Evolutionary conservation across 1,140 invertebrate species (phyloP), one percentile per base, ranked within the genome.

Genomic region (Acromyrmex charruanus): DNA sequence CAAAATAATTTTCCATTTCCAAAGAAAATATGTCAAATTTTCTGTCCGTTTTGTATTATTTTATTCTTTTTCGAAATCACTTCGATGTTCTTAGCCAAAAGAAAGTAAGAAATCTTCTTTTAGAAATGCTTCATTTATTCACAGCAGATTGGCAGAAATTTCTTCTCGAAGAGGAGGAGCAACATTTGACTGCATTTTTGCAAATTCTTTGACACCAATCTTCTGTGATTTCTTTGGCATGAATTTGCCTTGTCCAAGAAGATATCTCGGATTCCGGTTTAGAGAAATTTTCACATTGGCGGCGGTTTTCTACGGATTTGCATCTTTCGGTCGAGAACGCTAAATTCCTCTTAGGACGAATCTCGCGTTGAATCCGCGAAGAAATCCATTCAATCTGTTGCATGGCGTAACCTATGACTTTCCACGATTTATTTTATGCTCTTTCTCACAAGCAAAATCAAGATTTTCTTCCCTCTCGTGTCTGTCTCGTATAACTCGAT

Each of bases 341-440:
- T 81, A 71, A 81, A 69, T 81, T 81, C 21, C n/a, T 71, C 49
- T 81, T 55, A 51, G n/a, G 44, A 12, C n/a, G 55, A 75, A 74
- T 74, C 68, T 74, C 68, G 12, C 39, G 53, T 44, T 55, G 53
- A 71, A 74, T 61, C 39, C 39, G 31, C 51, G n/a, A 59, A 49
- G 80, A 84, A 84, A 84, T 84, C 80, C 69, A 12, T 31, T 61
- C 69, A 61, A 84, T 84, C 25, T 61, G 25, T 75, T 84, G 80
- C 69, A 49, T 35, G 69, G 55, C 55, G 53, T 84, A 39, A 84
- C 55, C 69, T 18, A 49, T 49, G 51, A 39, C 21, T 35, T 39
- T 39, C 39, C 49, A 28, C 58, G n/a, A 84, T 75, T 74, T 61
- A 58, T 84, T 74, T 81, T 53, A 14, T 25, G 14, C 31, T 44